Percentiles rank a stretch among this genome's conserved stretches.
phyloP scores from a whole-genome alignment of 2,113 vertebrate species.

The Pterocles gutturalis region DNA sequence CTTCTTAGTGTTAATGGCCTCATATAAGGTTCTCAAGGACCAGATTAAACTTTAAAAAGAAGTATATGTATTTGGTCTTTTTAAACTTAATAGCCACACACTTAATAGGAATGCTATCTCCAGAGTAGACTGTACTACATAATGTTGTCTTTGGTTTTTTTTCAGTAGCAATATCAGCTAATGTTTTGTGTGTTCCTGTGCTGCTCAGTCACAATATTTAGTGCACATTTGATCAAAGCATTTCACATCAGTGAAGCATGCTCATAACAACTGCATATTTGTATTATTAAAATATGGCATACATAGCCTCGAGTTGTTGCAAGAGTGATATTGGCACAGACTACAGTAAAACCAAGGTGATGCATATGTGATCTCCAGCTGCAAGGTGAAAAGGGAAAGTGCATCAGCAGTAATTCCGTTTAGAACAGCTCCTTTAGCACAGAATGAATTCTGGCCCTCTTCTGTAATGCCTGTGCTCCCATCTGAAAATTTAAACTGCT shows the following conservation, averaged over 20 bases:
- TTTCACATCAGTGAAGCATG: neutral
- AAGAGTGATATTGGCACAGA: constrained; percentile 21
- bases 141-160: neutral
- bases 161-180: neutral
- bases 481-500: constrained; percentile 39
- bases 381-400: constrained; percentile 32
- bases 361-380: neutral
- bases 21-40: constrained; percentile 52
- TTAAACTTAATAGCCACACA: constrained; percentile 28
- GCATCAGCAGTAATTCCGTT: constrained; percentile 52
- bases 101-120: constrained; percentile 11
- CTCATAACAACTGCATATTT: neutral
- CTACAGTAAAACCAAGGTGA: constrained; percentile 17
- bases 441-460: constrained; percentile 33
- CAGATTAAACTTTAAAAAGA: constrained; percentile 63
- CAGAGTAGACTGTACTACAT: neutral
- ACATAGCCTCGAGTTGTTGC: neutral
- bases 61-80: neutral
- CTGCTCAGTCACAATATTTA: neutral
- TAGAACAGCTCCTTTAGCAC: constrained; percentile 41
- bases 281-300: neutral
- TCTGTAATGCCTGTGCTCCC: neutral
- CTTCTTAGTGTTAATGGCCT: constrained; percentile 42
- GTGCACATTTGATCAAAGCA: constrained; percentile 1
- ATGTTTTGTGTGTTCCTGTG: neutral